A percentile compares a stretch with the other conserved stretches of the same genome.
Evolutionary conservation across 1,140 invertebrate species (phyloP).

Genomic region (Luehdorfia chinensis): DNA sequence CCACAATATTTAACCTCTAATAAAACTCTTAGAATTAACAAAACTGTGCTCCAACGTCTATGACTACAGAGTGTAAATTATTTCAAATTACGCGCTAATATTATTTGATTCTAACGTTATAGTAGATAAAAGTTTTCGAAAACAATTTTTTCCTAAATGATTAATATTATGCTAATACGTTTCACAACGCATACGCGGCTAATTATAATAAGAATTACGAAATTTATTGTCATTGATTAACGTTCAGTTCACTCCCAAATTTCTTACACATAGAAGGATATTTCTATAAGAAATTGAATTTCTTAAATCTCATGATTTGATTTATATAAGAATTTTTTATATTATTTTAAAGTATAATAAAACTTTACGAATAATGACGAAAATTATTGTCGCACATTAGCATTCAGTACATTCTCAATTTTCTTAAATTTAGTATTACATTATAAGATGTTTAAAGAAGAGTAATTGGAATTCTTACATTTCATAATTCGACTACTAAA

Average conservation of each 20-base stretch:
- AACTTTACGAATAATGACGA: neutral
- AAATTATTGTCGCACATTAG: too few relatives aligned
- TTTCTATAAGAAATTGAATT: too few relatives aligned
- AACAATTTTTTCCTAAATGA: slow-evolving; percentile 28
- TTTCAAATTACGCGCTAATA: slow-evolving; percentile 45
- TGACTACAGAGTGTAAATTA: slow-evolving; percentile 63
- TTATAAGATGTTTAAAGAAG: too few relatives aligned
- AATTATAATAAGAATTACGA: slow-evolving; percentile 4
- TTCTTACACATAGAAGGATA: slow-evolving; percentile 15
- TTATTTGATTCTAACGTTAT: slow-evolving; percentile 25
- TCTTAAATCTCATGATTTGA: too few relatives aligned
- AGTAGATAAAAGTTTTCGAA: slow-evolving; percentile 38
- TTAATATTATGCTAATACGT: slow-evolving; percentile 11
- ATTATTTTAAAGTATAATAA: neutral
- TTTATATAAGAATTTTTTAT: too few relatives aligned
- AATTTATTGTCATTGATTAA: slow-evolving; percentile 16
- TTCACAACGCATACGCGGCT: neutral
- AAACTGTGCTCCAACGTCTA: slow-evolving; percentile 67
- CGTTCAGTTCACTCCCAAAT: slow-evolving; percentile 5
- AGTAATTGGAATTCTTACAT: too few relatives aligned
- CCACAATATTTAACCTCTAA: slow-evolving; percentile 51
- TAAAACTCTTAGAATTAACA: slow-evolving; percentile 59
- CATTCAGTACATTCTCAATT: too few relatives aligned
- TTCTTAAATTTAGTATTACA: too few relatives aligned
- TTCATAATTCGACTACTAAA: too few relatives aligned